Evolutionary conservation across 2,113 vertebrate species (phyloP), one percentile per base, ranked within the genome.

Genomic region (Sander vitreus): DNA sequence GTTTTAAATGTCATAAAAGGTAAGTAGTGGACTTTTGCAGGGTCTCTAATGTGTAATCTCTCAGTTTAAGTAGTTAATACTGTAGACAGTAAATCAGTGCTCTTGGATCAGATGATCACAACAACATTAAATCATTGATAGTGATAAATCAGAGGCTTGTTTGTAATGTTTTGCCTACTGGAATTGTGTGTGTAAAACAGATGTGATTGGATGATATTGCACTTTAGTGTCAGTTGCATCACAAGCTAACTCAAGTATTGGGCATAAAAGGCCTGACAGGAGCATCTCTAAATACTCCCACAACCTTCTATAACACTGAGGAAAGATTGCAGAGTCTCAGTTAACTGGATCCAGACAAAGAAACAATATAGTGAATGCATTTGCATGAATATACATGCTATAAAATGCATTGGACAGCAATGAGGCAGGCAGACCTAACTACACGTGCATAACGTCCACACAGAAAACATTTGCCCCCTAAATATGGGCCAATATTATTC

Each of bases 401-500:
- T 51, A 60, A 48, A n/a, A 75, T 21, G 55, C 15, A 55, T 16
- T 21, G 33, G 30, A 57, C 45, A 59, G 67, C 14, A 50, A 64
- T 16, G 6, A 71, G 18, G 13, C 54, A 30, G 43, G 51, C 3
- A 10, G 30, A 19, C 19, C 21, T 15, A 66, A 69, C 68, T 62
- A 11, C 12, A n/a, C 15, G 10, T 7, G 5, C 48, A 67, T n/a
- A 73, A 33, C 9, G 36, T 0, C 3, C 50, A 67, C 11, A 45
- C 25, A 58, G 67, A n/a, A 62, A 68, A 64, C 19, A 69, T 25
- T 18, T 50, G 59, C 18, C 25, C 25, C 50, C 63, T 15, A 21
- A 80, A 79, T 39, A 70, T 30, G 7, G 27, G 16, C 33, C 66
- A 4, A 68, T 27, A 59, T 59, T 71, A 30, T 59, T 74, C 19